These are phyloP conservation scores for Megamerina dolium DNA, from an alignment of 2,888 invertebrate species.

Conservation along the genomic window DNA sequence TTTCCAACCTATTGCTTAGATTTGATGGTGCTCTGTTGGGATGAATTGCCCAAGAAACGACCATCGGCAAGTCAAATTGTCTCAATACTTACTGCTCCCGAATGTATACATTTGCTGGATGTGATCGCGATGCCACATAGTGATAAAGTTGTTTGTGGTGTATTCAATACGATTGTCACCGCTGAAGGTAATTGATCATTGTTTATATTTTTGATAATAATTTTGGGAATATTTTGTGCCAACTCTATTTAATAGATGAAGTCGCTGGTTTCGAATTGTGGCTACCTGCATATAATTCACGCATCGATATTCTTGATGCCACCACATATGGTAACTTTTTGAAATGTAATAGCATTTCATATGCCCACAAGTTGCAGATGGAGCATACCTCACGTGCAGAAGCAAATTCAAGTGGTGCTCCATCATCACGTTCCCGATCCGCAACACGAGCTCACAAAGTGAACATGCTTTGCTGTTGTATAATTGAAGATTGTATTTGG, in stretches of 20 bases:
- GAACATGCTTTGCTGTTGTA: conserved; percentile 54
- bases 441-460: conserved; percentile 34
- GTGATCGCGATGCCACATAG: conserved; percentile 67
- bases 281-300: conserved; percentile 63
- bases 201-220: no score
- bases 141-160: conserved; percentile 60
- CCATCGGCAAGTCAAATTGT: conserved; percentile 94
- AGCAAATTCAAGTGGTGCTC: conserved; percentile 24
- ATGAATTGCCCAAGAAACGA: conserved; percentile 73
- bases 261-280: conserved; percentile 65
- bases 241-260: conserved; percentile 51
- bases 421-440: conserved; percentile 28
- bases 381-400: conserved; percentile 22
- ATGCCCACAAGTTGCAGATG: conserved; percentile 35
- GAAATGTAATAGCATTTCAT: conserved; percentile 55
- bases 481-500: conserved; percentile 76
- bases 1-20: conserved; percentile 87
- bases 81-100: conserved; percentile 85
- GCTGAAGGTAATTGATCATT: conserved; percentile 48
- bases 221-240: neutral
- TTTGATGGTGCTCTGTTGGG: conserved; percentile 95
- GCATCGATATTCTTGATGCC: conserved; percentile 58
- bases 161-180: conserved; percentile 40
- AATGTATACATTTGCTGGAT: conserved; percentile 83
- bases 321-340: conserved; percentile 55